These are phyloP conservation scores for Onychostoma macrolepis DNA, from an alignment of 2,113 vertebrate genomes.

Conservation along the genomic window DNA sequence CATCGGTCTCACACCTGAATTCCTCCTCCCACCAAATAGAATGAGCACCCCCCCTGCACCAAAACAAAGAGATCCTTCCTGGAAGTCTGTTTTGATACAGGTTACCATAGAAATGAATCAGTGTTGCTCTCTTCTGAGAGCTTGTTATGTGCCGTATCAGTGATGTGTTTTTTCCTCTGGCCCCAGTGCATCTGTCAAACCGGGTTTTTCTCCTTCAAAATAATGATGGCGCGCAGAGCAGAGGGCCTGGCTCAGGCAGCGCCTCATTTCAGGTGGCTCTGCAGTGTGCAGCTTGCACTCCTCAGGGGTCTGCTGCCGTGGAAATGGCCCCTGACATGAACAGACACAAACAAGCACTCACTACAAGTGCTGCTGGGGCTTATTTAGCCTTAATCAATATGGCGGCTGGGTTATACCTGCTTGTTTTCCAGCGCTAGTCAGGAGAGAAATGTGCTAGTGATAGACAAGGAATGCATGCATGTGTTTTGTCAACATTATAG, in stretches of 20 bases:
- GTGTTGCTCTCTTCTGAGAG: constrained; percentile 97
- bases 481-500: constrained; percentile 24
- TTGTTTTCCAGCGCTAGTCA: constrained; percentile 20
- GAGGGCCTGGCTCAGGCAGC: constrained; percentile 83
- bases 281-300: constrained; percentile 66
- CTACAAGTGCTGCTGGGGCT: constrained; percentile 65
- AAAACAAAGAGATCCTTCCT: constrained; percentile 97
- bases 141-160: constrained; percentile 97
- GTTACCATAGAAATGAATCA: constrained; percentile 95
- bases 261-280: constrained; percentile 78
- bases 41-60: constrained; percentile 90
- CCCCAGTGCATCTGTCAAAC: constrained; percentile 98
- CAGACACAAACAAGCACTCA: constrained; percentile 71
- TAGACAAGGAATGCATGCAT: neutral
- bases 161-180: constrained; percentile 82
- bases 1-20: constrained; percentile 75
- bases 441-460: constrained; percentile 4
- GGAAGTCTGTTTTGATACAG: constrained; percentile 92
- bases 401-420: constrained; percentile 26
- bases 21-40: constrained; percentile 90
- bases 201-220: constrained; percentile 98
- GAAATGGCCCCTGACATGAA: constrained; percentile 69
- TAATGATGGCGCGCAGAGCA: constrained; percentile 97
- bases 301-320: constrained; percentile 69
- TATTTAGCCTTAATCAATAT: constrained; percentile 66